These are phyloP conservation scores for Limulus polyphemus DNA, from an alignment of 2,888 invertebrate species.

Conservation along the genomic window DNA sequence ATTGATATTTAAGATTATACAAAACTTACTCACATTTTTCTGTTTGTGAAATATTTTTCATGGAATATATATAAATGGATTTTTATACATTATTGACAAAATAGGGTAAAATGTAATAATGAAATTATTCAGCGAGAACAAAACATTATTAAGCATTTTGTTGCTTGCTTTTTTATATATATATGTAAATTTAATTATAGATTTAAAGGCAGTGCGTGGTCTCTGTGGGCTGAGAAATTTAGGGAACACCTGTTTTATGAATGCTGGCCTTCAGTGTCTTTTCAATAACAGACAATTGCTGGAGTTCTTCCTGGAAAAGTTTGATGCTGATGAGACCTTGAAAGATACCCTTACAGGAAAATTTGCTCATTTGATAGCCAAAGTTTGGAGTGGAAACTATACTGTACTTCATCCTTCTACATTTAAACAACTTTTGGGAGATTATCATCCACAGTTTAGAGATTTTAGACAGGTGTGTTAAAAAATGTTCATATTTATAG, in stretches of 20 bases:
- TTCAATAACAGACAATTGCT: conserved; percentile 45
- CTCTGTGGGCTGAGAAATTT: conserved; percentile 46
- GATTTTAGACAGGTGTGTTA: conserved; percentile 48
- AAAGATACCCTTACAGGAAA: conserved; percentile 40
- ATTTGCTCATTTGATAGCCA: conserved; percentile 43
- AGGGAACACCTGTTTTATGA: conserved; percentile 46
- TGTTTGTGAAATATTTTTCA: no score
- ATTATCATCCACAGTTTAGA: conserved; percentile 48
- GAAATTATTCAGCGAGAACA: no score
- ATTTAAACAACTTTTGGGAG: conserved; percentile 47
- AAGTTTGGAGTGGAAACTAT: conserved; percentile 48
- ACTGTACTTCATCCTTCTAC: conserved; percentile 44
- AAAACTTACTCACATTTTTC: no score
- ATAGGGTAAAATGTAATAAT: no score
- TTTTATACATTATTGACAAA: no score
- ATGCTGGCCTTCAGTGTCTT: conserved; percentile 46
- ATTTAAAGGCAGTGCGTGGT: conserved; percentile 35
- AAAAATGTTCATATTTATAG: background rate
- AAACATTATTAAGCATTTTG: background rate
- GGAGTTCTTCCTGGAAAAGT: conserved; percentile 41
- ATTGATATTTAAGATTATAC: no score
- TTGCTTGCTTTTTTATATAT: background rate
- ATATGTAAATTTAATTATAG: conserved; percentile 5
- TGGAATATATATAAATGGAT: no score
- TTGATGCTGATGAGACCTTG: conserved; percentile 21